A percentile compares a stretch with the other conserved stretches of the same genome.
phyloP scores from a whole-genome alignment of 2,797 vertebrate genomes.

The Chelidonichthys spinosus region DNA sequence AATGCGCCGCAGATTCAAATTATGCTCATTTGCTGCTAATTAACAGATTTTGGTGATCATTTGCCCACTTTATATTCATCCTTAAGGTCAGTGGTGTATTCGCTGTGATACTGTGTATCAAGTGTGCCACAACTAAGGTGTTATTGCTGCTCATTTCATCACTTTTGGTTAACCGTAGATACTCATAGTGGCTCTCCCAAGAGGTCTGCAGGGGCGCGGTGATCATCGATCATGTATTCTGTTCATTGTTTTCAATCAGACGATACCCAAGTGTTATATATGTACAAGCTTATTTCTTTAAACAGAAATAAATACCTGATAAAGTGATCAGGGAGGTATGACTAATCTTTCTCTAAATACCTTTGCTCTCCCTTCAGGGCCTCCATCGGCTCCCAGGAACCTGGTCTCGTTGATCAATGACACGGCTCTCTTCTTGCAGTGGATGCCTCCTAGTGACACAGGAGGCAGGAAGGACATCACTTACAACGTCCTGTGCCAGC shows the following conservation, averaged over 20 bases:
- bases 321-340: background rate
- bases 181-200: background rate
- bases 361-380: constrained; percentile 81
- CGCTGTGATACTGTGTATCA: background rate
- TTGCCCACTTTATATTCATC: constrained; percentile 11
- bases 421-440: constrained; percentile 95
- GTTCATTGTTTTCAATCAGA: background rate
- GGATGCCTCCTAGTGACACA: constrained; percentile 93
- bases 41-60: constrained; percentile 9
- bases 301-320: background rate
- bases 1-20: constrained; percentile 1
- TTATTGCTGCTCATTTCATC: constrained; percentile 17
- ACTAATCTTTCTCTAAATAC: constrained; percentile 13
- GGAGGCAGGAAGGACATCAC: constrained; percentile 95
- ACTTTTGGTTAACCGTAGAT: background rate
- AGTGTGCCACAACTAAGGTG: background rate
- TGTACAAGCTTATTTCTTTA: background rate
- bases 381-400: constrained; percentile 94
- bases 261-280: background rate
- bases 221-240: background rate
- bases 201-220: background rate
- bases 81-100: constrained; percentile 11
- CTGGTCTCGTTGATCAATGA: constrained; percentile 95
- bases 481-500: constrained; percentile 94
- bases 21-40: constrained; percentile 1